A percentile compares a stretch with the other conserved stretches of the same genome.
phyloP scores from a whole-genome alignment of 2,113 vertebrate genomes.

The Vulpes ferrilata region DNA sequence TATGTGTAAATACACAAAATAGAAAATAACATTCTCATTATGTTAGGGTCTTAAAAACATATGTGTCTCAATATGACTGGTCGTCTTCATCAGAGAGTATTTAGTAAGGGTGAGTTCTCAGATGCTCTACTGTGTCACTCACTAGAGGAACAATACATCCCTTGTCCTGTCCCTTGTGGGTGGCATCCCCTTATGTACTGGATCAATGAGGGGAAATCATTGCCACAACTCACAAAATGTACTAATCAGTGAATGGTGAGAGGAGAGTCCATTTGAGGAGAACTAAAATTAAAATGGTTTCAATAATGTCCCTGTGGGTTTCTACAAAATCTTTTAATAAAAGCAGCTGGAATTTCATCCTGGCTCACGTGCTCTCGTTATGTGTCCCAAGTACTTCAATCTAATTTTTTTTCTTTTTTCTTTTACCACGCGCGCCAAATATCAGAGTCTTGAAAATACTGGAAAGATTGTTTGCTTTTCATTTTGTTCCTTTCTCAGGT shows the following conservation, averaged over 20 bases:
- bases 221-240: slow-evolving; percentile 26
- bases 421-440: not conserved
- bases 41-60: not conserved
- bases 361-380: slow-evolving; percentile 1
- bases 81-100: not conserved
- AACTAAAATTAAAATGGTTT: slow-evolving; percentile 64
- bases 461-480: slow-evolving; percentile 39
- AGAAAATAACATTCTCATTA: not conserved
- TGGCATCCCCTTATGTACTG: too few relatives aligned
- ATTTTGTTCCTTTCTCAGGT: not conserved
- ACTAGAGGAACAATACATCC: not conserved
- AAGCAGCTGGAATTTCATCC: slow-evolving; percentile 67
- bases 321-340: slow-evolving; percentile 65
- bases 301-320: not conserved
- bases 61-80: not conserved
- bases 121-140: not conserved
- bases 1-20: not conserved
- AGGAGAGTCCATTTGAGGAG: slow-evolving; percentile 40
- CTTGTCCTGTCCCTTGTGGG: not conserved
- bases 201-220: slow-evolving; percentile 12
- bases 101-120: not conserved
- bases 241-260: not conserved
- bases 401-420: not conserved
- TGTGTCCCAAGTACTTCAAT: not conserved
- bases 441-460: slow-evolving; percentile 31